Percentiles rank a stretch among this genome's conserved stretches.
These are phyloP conservation scores for Masticophis lateralis DNA, from an alignment of 2,797 vertebrate species.

Conservation along the genomic window DNA sequence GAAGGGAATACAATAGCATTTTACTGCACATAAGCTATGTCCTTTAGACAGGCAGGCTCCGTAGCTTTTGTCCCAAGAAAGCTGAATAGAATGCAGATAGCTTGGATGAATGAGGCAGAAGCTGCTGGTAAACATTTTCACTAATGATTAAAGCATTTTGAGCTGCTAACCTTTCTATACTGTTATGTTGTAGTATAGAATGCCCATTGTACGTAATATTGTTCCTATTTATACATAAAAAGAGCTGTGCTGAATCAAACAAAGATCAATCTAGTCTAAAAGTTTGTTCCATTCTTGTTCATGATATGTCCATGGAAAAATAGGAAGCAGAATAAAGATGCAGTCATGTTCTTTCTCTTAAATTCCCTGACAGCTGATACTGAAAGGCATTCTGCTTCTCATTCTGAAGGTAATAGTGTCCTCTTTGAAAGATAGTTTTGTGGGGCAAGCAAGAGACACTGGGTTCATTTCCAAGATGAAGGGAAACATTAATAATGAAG, in stretches of 20 bases:
- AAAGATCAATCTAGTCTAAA: neutral
- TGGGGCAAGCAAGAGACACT: neutral
- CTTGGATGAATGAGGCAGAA: slow-evolving; percentile 37
- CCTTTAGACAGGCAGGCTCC: slow-evolving; percentile 34
- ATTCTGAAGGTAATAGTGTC: neutral
- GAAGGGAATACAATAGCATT: slow-evolving; percentile 34
- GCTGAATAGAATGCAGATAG: slow-evolving; percentile 29
- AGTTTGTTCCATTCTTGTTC: neutral
- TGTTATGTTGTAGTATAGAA: neutral
- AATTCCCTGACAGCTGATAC: neutral
- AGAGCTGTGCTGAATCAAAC: neutral
- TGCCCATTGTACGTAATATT: neutral
- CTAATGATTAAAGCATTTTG: slow-evolving; percentile 25
- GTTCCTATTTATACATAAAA: neutral
- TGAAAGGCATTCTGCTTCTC: neutral
- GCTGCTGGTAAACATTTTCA: slow-evolving; percentile 37
- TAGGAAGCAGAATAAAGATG: neutral
- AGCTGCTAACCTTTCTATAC: neutral
- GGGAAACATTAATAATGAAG: neutral
- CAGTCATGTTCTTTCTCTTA: neutral
- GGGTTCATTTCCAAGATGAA: neutral
- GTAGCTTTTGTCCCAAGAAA: slow-evolving; percentile 13
- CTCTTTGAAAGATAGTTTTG: neutral
- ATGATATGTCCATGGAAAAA: neutral
- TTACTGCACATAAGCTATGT: slow-evolving; percentile 35